Conservation (phyloP, 2,888 invertebrate genomes). For the Tetramorium bicarinatum region DNA sequence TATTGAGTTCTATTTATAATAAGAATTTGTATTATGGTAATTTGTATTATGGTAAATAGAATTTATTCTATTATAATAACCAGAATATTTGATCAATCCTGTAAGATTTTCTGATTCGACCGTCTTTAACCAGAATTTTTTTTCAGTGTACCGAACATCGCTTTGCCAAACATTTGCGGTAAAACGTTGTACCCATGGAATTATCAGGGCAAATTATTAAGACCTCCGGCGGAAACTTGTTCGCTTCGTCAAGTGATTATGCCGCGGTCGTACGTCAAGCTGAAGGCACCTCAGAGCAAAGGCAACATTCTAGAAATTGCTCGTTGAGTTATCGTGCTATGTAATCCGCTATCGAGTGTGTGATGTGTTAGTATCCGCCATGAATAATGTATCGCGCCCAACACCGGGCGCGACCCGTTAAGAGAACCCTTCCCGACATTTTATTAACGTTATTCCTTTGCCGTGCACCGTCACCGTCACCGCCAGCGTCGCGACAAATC, state of each 20-base stretch:
- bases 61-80: too few relatives aligned
- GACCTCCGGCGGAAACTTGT: neutral
- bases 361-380: slow-evolving; percentile 21
- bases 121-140: too few relatives aligned
- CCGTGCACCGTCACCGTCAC: slow-evolving; percentile 9
- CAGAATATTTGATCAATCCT: too few relatives aligned
- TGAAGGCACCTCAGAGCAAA: neutral
- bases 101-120: too few relatives aligned
- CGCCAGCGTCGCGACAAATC: slow-evolving; percentile 42
- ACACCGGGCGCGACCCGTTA: neutral
- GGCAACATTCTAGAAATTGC: slow-evolving; percentile 37
- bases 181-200: neutral
- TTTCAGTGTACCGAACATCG: neutral
- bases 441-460: slow-evolving; percentile 47
- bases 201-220: slow-evolving; percentile 19
- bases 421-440: slow-evolving; percentile 30
- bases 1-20: too few relatives aligned
- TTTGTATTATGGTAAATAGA: too few relatives aligned
- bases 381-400: slow-evolving; percentile 52
- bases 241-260: slow-evolving; percentile 35
- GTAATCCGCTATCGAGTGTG: slow-evolving; percentile 44
- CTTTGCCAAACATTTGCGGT: neutral
- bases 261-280: slow-evolving; percentile 15
- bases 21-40: too few relatives aligned
- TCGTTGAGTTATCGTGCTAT: slow-evolving; percentile 28